Conservation (phyloP, 2,113 vertebrate genomes). For the Piaya cayana region DNA sequence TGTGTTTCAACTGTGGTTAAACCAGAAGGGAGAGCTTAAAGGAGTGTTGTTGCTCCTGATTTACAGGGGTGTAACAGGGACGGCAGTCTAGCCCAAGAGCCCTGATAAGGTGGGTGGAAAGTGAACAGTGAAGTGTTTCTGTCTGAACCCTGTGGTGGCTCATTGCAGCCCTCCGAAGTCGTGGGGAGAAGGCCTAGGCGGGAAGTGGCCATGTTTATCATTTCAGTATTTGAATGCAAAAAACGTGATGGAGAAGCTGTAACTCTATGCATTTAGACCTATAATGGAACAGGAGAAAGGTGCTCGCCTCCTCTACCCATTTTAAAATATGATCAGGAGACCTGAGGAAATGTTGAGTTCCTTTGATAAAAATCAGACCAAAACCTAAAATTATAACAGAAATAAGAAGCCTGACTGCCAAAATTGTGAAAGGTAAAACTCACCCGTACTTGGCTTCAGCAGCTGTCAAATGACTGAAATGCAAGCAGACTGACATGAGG, state of each 20-base stretch:
- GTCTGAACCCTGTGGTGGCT: not conserved
- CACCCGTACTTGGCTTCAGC: not conserved
- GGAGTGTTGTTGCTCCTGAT: not conserved
- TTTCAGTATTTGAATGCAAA: not conserved
- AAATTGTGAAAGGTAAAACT: not conserved
- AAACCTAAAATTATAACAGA: not conserved
- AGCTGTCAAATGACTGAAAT: not conserved
- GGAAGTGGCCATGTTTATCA: not conserved
- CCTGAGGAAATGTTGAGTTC: not conserved
- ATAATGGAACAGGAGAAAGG: not conserved
- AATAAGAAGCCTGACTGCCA: not conserved
- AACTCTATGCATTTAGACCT: not conserved
- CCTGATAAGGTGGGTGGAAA: not conserved
- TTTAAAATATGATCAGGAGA: not conserved
- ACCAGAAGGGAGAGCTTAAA: not conserved
- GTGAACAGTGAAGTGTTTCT: not conserved
- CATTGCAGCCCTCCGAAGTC: not conserved
- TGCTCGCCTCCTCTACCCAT: not conserved
- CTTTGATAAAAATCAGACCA: not conserved
- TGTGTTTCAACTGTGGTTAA: rapidly evolving
- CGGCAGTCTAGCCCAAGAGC: not conserved
- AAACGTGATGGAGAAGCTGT: not conserved
- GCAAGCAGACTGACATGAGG: not conserved
- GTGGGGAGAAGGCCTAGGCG: too few species aligned
- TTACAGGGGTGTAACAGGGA: not conserved